Evolutionary conservation across 35 echinoderm and acorn worm species (phyloP).

Genomic region (Ophioderma brevispina): DNA sequence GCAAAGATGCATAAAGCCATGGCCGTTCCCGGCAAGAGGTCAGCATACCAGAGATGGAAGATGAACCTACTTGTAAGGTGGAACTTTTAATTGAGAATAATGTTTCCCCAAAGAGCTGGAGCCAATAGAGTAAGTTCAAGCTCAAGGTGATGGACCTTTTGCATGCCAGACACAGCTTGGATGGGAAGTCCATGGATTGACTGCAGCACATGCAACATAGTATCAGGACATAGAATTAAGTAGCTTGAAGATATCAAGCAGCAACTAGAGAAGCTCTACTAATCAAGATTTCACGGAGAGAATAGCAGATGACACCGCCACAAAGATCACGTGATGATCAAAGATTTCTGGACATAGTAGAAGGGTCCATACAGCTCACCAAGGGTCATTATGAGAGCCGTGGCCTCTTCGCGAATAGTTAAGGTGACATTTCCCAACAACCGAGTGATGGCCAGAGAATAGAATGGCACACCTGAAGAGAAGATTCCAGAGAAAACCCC

Average conservation of each 20-base stretch:
- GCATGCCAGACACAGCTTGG: slow-evolving; percentile 40
- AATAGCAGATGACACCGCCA: slow-evolving; percentile 36
- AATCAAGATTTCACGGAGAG: slow-evolving; percentile 70
- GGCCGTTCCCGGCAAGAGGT: slow-evolving; percentile 22
- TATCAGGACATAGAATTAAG: slow-evolving; percentile 19
- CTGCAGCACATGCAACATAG: neutral
- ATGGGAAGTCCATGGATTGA: slow-evolving; percentile 51
- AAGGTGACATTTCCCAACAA: slow-evolving; percentile 65
- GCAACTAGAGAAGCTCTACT: slow-evolving; percentile 1
- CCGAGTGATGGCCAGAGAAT: slow-evolving; percentile 43
- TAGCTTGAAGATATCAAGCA: neutral
- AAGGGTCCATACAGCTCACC: slow-evolving; percentile 43
- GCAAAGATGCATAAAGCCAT: neutral
- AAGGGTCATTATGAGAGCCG: slow-evolving; percentile 64
- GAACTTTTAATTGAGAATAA: slow-evolving; percentile 68
- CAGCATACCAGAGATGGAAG: slow-evolving; percentile 33
- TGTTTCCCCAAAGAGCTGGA: slow-evolving; percentile 52
- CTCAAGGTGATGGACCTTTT: slow-evolving; percentile 40
- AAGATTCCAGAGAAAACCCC: slow-evolving; percentile 29
- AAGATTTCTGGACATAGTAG: slow-evolving; percentile 47
- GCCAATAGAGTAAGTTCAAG: slow-evolving; percentile 34
- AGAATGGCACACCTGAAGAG: slow-evolving; percentile 34
- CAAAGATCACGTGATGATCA: slow-evolving; percentile 65
- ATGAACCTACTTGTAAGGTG: slow-evolving; percentile 14
- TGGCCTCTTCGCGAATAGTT: slow-evolving; percentile 53